Evolutionary conservation across 2,797 vertebrate species (phyloP).

Genomic region (Cetoscarus ocellatus): DNA sequence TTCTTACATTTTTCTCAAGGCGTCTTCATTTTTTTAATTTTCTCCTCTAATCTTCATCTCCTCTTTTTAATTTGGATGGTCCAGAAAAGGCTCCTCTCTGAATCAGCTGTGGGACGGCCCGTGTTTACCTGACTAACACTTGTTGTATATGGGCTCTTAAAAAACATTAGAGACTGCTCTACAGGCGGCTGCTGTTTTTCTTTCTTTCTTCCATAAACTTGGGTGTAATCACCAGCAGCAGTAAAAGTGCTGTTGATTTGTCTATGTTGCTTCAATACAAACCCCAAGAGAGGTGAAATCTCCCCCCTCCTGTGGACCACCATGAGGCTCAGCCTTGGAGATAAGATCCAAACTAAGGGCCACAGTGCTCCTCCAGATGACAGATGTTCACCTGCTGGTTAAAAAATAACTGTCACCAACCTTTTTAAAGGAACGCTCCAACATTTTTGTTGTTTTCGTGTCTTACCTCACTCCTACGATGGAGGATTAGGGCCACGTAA

Average conservation of each 20-base stretch:
- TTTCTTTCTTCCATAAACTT: constrained; percentile 17
- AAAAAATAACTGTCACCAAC: too few relatives aligned
- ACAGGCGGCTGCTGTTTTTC: constrained; percentile 1
- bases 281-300: neutral
- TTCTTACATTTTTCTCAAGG: neutral
- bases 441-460: too few relatives aligned
- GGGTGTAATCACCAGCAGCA: constrained; percentile 22
- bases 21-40: neutral
- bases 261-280: constrained; percentile 4
- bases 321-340: neutral
- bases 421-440: too few relatives aligned
- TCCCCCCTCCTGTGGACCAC: neutral
- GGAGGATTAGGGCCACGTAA: too few relatives aligned
- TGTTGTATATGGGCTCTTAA: neutral
- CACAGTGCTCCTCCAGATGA: too few relatives aligned
- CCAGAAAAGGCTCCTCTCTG: too few relatives aligned
- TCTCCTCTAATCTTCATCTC: too few relatives aligned
- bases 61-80: too few relatives aligned
- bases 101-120: too few relatives aligned
- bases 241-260: constrained; percentile 23
- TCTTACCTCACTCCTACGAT: too few relatives aligned
- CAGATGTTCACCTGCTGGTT: too few relatives aligned
- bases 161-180: constrained; percentile 6
- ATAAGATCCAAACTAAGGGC: neutral
- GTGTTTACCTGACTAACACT: neutral